Conservation (phyloP, 2,113 vertebrate genomes). For the Nesogale talazaci region DNA sequence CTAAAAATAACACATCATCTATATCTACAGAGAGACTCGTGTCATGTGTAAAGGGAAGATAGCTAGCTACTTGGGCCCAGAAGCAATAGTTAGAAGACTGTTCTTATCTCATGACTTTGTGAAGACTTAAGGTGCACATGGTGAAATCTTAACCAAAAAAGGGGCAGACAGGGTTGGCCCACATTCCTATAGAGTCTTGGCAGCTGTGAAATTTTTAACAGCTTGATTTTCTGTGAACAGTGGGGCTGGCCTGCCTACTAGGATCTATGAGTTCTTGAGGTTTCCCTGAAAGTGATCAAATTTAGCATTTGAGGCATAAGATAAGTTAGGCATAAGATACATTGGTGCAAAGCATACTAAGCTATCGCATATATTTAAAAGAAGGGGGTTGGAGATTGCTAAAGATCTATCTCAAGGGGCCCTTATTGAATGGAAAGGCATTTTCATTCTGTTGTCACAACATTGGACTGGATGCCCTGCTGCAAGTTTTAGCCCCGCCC, state of each 20-base stretch:
- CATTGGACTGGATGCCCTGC: neutral
- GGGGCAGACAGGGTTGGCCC: neutral
- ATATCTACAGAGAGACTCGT: constrained; percentile 8
- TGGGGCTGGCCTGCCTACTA: neutral
- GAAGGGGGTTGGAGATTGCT: neutral
- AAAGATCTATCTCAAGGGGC: neutral
- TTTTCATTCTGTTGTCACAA: neutral
- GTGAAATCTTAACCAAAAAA: constrained; percentile 27
- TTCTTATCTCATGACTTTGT: neutral
- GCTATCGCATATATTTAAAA: neutral
- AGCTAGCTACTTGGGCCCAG: neutral
- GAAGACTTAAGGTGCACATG: constrained; percentile 6
- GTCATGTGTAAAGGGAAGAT: constrained; percentile 30
- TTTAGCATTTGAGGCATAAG: neutral
- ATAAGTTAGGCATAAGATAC: neutral
- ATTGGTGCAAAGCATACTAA: neutral
- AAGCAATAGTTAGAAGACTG: neutral
- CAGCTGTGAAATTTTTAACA: neutral
- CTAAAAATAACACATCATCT: constrained; percentile 61
- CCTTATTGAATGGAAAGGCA: neutral
- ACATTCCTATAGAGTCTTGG: neutral
- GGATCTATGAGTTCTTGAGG: neutral
- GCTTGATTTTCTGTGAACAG: constrained; percentile 51
- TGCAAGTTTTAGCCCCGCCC: neutral
- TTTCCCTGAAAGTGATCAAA: neutral